Conservation (phyloP, 2,888 invertebrate genomes). For the Nasonovia ribisnigri region DNA sequence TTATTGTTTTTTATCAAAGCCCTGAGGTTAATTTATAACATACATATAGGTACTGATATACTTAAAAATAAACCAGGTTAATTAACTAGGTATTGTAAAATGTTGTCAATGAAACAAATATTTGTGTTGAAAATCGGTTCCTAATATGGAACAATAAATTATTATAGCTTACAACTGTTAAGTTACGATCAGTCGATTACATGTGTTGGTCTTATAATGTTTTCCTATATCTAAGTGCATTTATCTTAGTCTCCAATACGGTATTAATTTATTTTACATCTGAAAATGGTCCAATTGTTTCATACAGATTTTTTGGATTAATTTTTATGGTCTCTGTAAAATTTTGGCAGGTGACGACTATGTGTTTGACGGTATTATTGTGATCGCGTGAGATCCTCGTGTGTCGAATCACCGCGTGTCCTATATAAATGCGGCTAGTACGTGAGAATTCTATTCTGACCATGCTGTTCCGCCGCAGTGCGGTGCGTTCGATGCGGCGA, state of each 20-base stretch:
- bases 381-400: neutral
- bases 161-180: neutral
- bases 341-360: neutral
- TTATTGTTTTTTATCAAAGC: neutral
- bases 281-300: neutral
- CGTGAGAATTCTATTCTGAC: no score
- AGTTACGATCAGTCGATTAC: neutral
- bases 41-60: no score
- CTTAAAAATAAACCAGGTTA: neutral
- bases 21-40: neutral
- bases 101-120: neutral
- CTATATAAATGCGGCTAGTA: no score
- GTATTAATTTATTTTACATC: neutral
- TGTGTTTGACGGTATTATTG: neutral
- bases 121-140: neutral
- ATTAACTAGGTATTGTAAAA: conserved; percentile 1
- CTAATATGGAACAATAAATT: neutral
- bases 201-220: neutral
- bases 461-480: no score
- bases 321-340: neutral
- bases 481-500: no score
- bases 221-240: neutral
- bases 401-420: no score
- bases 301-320: neutral
- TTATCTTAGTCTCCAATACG: neutral